These are phyloP conservation scores for Geopemphigus sp. DNA, from an alignment of 1,140 invertebrate species.

Conservation along the genomic window DNA sequence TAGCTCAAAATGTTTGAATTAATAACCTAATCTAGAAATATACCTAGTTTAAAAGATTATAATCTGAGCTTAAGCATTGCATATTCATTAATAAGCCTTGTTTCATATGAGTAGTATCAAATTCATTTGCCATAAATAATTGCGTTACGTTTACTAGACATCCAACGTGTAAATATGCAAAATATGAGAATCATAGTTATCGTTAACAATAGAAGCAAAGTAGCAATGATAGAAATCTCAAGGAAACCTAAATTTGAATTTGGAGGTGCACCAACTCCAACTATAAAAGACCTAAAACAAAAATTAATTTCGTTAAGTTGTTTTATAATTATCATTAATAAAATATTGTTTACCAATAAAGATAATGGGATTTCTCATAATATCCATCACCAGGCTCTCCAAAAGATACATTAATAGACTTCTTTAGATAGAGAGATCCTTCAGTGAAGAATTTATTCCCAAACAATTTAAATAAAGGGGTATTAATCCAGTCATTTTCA, in stretches of 20 bases:
- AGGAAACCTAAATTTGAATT: constrained; percentile 19
- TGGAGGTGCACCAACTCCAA: constrained; percentile 29
- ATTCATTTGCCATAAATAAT: constrained; percentile 40
- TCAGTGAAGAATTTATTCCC: neutral
- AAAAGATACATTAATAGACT: constrained; percentile 31
- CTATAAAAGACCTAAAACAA: constrained; percentile 31
- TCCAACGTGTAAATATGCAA: constrained; percentile 42
- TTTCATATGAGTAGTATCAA: neutral
- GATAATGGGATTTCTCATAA: constrained; percentile 34
- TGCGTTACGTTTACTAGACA: constrained; percentile 38
- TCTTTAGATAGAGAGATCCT: neutral
- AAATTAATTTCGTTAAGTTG: neutral
- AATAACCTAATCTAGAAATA: neutral
- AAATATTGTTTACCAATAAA: constrained; percentile 23
- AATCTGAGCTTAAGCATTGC: constrained; percentile 26
- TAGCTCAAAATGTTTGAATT: constrained; percentile 28
- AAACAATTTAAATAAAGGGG: constrained; percentile 17
- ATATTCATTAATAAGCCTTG: neutral
- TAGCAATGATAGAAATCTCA: constrained; percentile 29
- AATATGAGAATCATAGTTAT: constrained; percentile 41
- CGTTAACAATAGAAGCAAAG: constrained; percentile 21
- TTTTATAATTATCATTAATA: neutral
- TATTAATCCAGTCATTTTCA: constrained; percentile 21
- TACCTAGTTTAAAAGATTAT: neutral
- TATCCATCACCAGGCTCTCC: constrained; percentile 19